Base-by-base conservation (phyloP, 2,113 vertebrate genomes). In the Pygathrix nemaeus region DNA sequence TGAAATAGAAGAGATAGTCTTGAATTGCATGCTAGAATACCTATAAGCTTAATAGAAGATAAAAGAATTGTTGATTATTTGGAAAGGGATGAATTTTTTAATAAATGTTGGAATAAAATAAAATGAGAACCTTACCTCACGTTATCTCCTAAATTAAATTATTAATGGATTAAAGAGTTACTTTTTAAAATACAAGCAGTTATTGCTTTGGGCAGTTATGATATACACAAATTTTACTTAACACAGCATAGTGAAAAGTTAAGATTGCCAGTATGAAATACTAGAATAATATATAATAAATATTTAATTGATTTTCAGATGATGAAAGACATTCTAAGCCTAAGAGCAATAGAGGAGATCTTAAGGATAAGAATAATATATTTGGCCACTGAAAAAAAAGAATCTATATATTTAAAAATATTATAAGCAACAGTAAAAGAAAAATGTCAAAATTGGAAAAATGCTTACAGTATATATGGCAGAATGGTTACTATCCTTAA, bases 321-420 rank as follows among this genome's bases (percentile, higher is more conserved):
- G 78, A 50, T 35, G n/a, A 82, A 82, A 94, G 50, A 93, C 9
- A 57, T 68, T 27, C 30, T 76, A 27, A 83, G 17, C 14, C 57
- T 68, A 55, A 78, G 43, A 83, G 25, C 52, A 40, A 45, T 45
- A 14, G 85, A 88, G 78, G 43, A 86, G 70, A 82, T 50, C 21
- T 38, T 16, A 87, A 81, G 40, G 8, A 75, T 86, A 43, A 80
- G 27, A 92, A 57, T n/a, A 86, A 68, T 27, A 9, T 87, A 90
- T 48, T 78, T 59, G 82, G 83, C 21, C 27, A 59, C 21, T 50
- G 43, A 52, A 64, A 79, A 97, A 45, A 82, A 25, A 72, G 43
- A 88, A 92, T 80, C 80, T 59, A 20, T 66, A 23, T 70, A 11
- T 92, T 92, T n/a, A 94, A 94, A 97, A 85, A 55, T 79, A 80